Conservation (phyloP, 2,888 invertebrate genomes). For the Morpho helenor region DNA sequence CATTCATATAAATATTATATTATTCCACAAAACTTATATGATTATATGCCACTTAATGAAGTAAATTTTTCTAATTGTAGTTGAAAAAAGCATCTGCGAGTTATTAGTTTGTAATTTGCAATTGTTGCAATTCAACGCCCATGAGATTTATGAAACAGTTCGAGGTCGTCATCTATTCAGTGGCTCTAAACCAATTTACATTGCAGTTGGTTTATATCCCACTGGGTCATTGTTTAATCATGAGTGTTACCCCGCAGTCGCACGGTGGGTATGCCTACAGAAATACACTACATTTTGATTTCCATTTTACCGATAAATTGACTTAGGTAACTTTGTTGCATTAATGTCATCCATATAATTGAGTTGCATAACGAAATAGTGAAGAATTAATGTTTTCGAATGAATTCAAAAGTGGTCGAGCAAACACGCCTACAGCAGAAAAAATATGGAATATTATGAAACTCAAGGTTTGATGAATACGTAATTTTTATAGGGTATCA, state of each 20-base stretch:
- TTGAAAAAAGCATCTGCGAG: slow-evolving; percentile 72
- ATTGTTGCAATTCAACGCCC: slow-evolving; percentile 91
- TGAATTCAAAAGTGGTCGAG: too few species aligned
- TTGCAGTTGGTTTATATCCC: slow-evolving; percentile 87
- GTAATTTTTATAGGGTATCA: too few species aligned
- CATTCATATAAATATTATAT: too few species aligned
- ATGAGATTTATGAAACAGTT: slow-evolving; percentile 87
- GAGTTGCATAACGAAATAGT: too few species aligned
- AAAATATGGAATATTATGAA: too few species aligned
- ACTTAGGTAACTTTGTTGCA: too few species aligned
- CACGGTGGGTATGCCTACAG: slow-evolving; percentile 73
- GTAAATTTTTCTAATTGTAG: slow-evolving; percentile 36
- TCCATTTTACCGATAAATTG: not conserved
- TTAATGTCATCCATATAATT: too few species aligned
- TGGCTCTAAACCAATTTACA: slow-evolving; percentile 76
- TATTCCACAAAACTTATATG: too few species aligned
- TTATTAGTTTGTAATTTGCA: slow-evolving; percentile 85
- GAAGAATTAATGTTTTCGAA: too few species aligned
- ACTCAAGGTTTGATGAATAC: too few species aligned
- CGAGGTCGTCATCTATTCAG: slow-evolving; percentile 71
- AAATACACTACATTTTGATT: not conserved
- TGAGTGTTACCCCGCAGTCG: slow-evolving; percentile 88
- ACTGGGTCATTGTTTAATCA: slow-evolving; percentile 90
- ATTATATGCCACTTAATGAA: too few species aligned
- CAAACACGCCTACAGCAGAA: too few species aligned